These are phyloP conservation scores for Trachops cirrhosus DNA, from an alignment of 2,797 vertebrate genomes.

Conservation along the genomic window DNA sequence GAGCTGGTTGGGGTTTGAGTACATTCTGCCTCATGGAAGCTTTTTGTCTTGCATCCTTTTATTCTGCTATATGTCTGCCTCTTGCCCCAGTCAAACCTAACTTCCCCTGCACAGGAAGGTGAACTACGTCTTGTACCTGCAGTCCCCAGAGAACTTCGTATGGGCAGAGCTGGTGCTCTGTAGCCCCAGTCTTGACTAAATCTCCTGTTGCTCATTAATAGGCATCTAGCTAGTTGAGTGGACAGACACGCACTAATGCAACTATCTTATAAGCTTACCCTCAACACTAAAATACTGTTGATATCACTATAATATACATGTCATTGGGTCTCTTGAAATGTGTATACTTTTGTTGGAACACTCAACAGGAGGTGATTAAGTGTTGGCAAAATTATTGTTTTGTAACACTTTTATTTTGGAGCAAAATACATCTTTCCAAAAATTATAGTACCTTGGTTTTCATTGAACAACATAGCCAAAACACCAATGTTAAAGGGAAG, in stretches of 20 bases:
- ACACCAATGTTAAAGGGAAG: not conserved
- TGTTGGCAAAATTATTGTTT: not conserved
- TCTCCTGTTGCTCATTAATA: not conserved
- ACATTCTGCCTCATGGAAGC: not conserved
- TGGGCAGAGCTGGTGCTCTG: no score
- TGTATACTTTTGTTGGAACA: not conserved
- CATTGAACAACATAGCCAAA: not conserved
- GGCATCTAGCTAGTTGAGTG: not conserved
- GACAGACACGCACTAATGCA: not conserved
- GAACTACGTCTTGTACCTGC: accelerated
- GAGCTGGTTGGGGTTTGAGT: not conserved
- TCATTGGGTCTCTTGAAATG: not conserved
- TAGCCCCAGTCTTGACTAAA: not conserved
- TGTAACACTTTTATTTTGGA: not conserved
- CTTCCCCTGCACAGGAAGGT: not conserved
- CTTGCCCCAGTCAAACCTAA: not conserved
- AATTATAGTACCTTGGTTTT: not conserved
- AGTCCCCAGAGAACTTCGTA: not conserved
- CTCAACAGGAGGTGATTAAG: not conserved
- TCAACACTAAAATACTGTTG: not conserved
- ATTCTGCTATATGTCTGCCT: not conserved
- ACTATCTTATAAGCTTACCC: not conserved
- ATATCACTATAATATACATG: not conserved
- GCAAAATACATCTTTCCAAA: not conserved
- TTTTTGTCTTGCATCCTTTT: not conserved